These are phyloP conservation scores for Elaphurus davidianus DNA, from an alignment of 2,113 vertebrate genomes.

Conservation along the genomic window DNA sequence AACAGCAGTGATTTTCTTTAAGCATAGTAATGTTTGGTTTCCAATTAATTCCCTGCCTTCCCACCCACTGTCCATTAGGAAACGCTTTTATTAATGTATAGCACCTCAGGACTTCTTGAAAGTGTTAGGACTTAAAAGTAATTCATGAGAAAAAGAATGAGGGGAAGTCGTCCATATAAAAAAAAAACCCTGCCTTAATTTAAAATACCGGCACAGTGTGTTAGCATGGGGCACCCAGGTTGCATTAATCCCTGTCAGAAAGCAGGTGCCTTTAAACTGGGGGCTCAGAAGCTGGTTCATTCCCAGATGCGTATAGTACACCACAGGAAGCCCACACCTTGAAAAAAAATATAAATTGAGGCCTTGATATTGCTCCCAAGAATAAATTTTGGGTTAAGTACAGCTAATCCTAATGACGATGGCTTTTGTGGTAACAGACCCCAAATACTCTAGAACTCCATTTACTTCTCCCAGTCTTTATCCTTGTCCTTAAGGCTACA, in stretches of 20 bases:
- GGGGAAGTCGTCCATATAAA: background rate
- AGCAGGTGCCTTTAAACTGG: slow-evolving; percentile 45
- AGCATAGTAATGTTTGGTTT: slow-evolving; percentile 39
- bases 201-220: slow-evolving; percentile 24
- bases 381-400: slow-evolving; percentile 28
- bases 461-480: background rate
- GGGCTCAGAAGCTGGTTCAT: slow-evolving; percentile 37
- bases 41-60: slow-evolving; percentile 64
- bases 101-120: slow-evolving; percentile 55
- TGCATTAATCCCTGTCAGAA: slow-evolving; percentile 22
- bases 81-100: slow-evolving; percentile 66
- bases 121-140: slow-evolving; percentile 51
- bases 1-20: slow-evolving; percentile 63
- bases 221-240: background rate
- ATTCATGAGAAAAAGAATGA: slow-evolving; percentile 17
- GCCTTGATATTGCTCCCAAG: background rate
- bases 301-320: background rate
- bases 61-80: slow-evolving; percentile 45
- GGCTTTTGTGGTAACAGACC: background rate
- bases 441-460: background rate
- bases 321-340: background rate
- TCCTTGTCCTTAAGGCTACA: background rate
- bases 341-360: slow-evolving; percentile 35
- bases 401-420: background rate
- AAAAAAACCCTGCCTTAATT: slow-evolving; percentile 13